phyloP scores from a whole-genome alignment of 2,113 vertebrate genomes.

The Halcyon senegalensis region DNA sequence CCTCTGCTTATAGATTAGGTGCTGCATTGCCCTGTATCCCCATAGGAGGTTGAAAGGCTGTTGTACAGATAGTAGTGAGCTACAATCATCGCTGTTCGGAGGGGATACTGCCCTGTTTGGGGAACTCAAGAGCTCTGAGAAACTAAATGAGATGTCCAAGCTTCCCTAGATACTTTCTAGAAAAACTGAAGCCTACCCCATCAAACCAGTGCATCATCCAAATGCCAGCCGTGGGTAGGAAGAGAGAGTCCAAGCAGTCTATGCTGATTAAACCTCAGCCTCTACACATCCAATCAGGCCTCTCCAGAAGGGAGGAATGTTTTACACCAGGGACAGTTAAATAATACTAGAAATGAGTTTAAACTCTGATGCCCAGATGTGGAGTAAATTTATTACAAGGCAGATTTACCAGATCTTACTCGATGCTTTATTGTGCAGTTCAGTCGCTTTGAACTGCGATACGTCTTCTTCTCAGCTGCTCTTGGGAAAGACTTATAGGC shows the following conservation, averaged over 20 bases:
- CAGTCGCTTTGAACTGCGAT: background rate
- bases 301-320: constrained; percentile 5
- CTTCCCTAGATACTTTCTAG: background rate
- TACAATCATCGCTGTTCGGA: background rate
- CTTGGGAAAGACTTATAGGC: background rate
- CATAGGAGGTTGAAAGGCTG: background rate
- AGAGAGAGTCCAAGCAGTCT: background rate
- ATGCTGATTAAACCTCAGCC: constrained; percentile 8
- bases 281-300: background rate
- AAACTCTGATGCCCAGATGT: background rate
- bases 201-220: background rate
- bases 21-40: background rate
- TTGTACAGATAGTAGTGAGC: background rate
- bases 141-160: background rate
- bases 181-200: background rate
- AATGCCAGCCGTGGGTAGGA: background rate
- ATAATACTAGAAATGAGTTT: constrained; percentile 7
- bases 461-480: background rate
- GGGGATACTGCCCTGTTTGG: background rate
- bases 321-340: background rate
- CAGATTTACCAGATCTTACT: background rate
- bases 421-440: background rate
- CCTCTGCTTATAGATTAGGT: background rate
- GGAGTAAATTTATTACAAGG: background rate
- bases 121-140: background rate